Base-by-base conservation (phyloP, 2,113 vertebrate genomes). In the Oncorhynchus gorbuscha region DNA sequence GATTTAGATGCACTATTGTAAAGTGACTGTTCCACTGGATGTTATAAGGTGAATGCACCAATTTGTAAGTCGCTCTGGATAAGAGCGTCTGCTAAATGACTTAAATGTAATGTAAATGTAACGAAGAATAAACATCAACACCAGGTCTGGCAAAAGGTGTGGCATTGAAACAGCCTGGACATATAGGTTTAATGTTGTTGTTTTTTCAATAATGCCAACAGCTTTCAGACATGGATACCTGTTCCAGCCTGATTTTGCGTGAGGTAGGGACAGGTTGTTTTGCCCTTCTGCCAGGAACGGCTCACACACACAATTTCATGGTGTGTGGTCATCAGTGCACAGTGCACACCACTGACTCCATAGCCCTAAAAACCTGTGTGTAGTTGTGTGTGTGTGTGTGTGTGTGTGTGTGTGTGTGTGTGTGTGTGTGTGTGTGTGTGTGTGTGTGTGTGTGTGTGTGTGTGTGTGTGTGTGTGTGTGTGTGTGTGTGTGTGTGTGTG, bases 281-380 rank as follows among this genome's bases (percentile, higher is more conserved):
- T 58, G 75, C 81, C 75, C 81, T 69, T 75, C 49, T 74, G 70
- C 61, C 77, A 71, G 73, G 76, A 77, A 77, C 69, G 74, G 76
- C 76, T 85, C 83, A 84, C 73, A 85, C 83, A 87, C 84, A 83
- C 87, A 89, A 89, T 89, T 89, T 89, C 87, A 89, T 83, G 87
- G 79, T 89, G 83, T 88, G 84, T 86, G 79, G 80, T 70, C 69
- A 78, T 70, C 69, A 30, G 84, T 20, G 67, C 30, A 32, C 32
- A 20, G 67, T 84, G 83, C 85, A 87, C 83, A 81, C 67, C 80
- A 84, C 78, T 85, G 84, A 77, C 82, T 82, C 61, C 62, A 71
- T 73, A 66, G 69, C 77, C 72, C 78, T 71, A 58, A 49, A 69
- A 72, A 74, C 61, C 13, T 71, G 70, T 71, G 70, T 71, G 70